A percentile compares a stretch with the other conserved stretches of the same genome.
These are phyloP conservation scores for Nematolebias whitei DNA, from an alignment of 2,113 vertebrate species.

Conservation along the genomic window DNA sequence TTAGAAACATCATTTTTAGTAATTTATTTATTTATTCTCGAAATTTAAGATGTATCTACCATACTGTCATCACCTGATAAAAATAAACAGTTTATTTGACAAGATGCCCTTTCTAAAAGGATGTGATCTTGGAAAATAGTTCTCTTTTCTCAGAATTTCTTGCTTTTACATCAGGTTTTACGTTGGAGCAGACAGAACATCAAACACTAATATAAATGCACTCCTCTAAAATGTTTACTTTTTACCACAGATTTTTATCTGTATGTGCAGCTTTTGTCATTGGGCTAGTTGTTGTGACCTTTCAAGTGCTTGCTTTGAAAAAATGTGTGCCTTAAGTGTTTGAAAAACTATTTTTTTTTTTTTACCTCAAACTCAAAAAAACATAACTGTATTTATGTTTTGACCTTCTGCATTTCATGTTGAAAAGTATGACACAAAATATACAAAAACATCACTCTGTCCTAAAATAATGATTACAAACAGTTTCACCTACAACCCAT, in stretches of 20 bases:
- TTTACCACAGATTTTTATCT: background rate
- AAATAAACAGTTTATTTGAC: conserved; percentile 13
- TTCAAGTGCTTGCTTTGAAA: conserved; percentile 14
- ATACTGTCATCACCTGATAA: conserved; percentile 6
- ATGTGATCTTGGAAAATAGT: conserved; percentile 9
- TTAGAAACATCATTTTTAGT: background rate
- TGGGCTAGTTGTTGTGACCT: conserved; percentile 29
- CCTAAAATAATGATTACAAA: background rate
- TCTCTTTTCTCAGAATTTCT: background rate
- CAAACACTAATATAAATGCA: conserved; percentile 10
- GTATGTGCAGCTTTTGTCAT: background rate
- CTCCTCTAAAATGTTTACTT: conserved; percentile 16
- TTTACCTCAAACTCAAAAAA: background rate
- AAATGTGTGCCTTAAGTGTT: background rate
- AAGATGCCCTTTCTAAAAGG: conserved; percentile 17
- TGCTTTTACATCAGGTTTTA: conserved; percentile 2
- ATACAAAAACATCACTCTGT: background rate
- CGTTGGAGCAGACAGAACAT: conserved; percentile 2
- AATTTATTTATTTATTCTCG: background rate
- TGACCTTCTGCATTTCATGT: background rate
- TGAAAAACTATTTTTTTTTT: conserved; percentile 4
- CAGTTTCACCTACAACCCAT: no score
- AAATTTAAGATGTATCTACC: conserved; percentile 6
- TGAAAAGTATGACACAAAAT: background rate
- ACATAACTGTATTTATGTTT: background rate